A percentile compares a stretch with the other conserved stretches of the same genome.
phyloP scores from a whole-genome alignment of 2,888 invertebrate species.

The Eupithecia vulgata region DNA sequence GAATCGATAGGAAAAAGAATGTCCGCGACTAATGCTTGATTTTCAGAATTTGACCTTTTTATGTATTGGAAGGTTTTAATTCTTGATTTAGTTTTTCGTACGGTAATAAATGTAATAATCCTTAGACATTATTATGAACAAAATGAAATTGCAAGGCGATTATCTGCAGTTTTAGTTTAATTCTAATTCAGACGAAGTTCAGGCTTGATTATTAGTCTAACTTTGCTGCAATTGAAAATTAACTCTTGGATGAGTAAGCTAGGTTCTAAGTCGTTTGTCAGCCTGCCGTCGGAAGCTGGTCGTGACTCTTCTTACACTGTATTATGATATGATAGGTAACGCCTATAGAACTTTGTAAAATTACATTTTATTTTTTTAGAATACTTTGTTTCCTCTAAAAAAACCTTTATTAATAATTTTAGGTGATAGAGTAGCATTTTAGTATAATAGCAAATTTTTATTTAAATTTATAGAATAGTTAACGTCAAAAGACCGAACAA shows the following conservation, averaged over 20 bases:
- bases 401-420: background rate
- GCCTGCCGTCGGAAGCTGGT: background rate
- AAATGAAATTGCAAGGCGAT: background rate
- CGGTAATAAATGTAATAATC: background rate
- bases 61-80: no score
- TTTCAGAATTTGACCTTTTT: no score
- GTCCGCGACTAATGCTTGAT: no score
- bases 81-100: background rate
- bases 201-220: background rate
- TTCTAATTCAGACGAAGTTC: conserved; percentile 1
- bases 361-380: background rate
- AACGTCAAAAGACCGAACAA: background rate
- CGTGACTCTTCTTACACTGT: background rate
- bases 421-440: background rate
- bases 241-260: background rate
- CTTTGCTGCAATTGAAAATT: conserved; percentile 1
- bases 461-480: background rate
- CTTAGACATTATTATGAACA: background rate
- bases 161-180: background rate
- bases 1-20: no score
- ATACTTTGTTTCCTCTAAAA: background rate
- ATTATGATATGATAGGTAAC: background rate
- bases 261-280: background rate
- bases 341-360: background rate
- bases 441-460: background rate